Conservation (phyloP, 2,113 vertebrate genomes). For the Diphyllodes magnificus region DNA sequence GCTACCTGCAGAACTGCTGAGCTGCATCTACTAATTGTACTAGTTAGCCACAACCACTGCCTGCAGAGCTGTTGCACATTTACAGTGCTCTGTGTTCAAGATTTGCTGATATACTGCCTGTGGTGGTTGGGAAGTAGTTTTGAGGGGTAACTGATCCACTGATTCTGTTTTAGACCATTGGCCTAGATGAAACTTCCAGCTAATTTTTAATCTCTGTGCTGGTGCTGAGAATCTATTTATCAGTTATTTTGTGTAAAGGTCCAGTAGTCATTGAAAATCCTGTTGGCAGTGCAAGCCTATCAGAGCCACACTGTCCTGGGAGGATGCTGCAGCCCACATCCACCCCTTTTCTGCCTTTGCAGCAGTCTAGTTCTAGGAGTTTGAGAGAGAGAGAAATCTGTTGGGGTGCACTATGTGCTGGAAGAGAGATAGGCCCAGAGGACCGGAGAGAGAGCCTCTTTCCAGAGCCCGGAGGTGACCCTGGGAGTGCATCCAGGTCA, state of each 20-base stretch:
- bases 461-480: too few species aligned
- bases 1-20: background rate
- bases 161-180: background rate
- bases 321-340: background rate
- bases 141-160: background rate
- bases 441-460: too few species aligned
- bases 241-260: background rate
- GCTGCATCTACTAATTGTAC: background rate
- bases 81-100: background rate
- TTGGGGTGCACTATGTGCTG: too few species aligned
- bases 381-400: background rate
- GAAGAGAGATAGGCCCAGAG: too few species aligned
- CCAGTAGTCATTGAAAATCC: background rate
- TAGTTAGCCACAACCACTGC: background rate
- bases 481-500: too few species aligned
- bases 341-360: background rate
- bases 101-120: background rate
- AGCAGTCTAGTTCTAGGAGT: background rate
- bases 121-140: background rate
- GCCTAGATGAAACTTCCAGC: background rate
- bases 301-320: background rate
- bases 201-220: background rate
- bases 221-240: background rate
- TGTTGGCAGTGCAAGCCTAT: fast-evolving
- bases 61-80: background rate